These are phyloP conservation scores for Idris sp. DNA, from an alignment of 1,140 invertebrate species.

Conservation along the genomic window DNA sequence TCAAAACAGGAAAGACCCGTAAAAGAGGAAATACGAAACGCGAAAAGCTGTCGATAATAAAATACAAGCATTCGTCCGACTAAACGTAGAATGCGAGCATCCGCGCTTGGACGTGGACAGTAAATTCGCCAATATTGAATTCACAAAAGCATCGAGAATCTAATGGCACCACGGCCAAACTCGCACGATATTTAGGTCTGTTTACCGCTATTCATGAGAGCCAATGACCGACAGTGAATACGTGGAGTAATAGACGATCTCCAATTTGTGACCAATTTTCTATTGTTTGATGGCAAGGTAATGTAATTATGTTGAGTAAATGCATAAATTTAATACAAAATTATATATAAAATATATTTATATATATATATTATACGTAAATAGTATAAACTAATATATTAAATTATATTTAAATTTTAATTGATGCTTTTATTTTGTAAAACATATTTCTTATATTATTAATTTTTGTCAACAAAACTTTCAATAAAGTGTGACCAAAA, in stretches of 20 bases:
- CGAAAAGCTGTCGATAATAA: constrained; percentile 57
- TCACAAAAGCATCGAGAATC: constrained; percentile 31
- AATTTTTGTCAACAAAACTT: no score
- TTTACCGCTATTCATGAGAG: constrained; percentile 16
- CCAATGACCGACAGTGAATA: constrained; percentile 6
- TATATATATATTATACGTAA: no score
- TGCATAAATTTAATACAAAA: no score
- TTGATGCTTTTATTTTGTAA: no score
- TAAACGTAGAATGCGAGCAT: constrained; percentile 48
- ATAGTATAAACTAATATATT: no score
- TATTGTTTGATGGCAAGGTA: background rate
- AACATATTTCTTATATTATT: no score
- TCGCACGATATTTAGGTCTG: constrained; percentile 26
- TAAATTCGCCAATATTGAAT: constrained; percentile 51
- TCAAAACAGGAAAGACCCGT: constrained; percentile 61
- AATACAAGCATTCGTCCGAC: constrained; percentile 50
- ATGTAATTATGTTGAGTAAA: no score
- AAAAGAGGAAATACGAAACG: constrained; percentile 56
- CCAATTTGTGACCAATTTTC: constrained; percentile 2
- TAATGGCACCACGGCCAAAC: constrained; percentile 12
- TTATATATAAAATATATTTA: no score
- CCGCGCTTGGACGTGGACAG: constrained; percentile 36
- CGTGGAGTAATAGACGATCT: constrained; percentile 16
- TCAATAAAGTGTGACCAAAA: no score
- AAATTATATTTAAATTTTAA: no score